Evolutionary conservation across 2,113 vertebrate species (phyloP), one percentile per base, ranked within the genome.

Genomic region (Chionis minor): DNA sequence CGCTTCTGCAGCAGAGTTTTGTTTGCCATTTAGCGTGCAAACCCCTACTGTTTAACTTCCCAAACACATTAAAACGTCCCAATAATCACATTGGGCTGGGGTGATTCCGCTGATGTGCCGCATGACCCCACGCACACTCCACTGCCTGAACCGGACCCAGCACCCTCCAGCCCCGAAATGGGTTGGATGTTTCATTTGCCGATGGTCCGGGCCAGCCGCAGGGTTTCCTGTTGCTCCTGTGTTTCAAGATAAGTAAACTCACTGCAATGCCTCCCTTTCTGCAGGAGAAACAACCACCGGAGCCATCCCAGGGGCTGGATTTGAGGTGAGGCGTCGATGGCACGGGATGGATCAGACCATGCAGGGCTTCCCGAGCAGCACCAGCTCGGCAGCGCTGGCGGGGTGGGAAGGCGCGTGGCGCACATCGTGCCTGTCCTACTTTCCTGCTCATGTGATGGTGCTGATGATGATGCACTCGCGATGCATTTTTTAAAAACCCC

Each of bases 401-500:
- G 54, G 15, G 66, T 28, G 45, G 95, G 73, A 7, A 14, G 32
- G 47, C 1, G 2, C 4, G 6, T 26, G 81, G 65, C 61, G 1
- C 70, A 21, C 72, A 20, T 83, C 0, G 26, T n/a, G 82, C 87
- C 78, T 96, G 96, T 17, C 96, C 96, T 93, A 96, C 93, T 97
- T 96, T 96, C 80, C 83, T 47, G 80, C 77, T 84, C 92, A 33
- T 89, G 84, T 90, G 40, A 42, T 55, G 83, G 70, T 62, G 79
- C 40, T 52, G 87, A 49, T 65, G 93, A 84, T 67, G 93, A 84
- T 63, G 87, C 26, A 3, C 52, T 94, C 70, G 0, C 33, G 0
- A 94, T 89, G 94, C 74, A 89, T 93, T 96, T 95, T 95, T 96
- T 45, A 94, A 89, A 91, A 77, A 47, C 67, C 56, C 40, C 12